Conservation (phyloP, 2,888 invertebrate genomes). For the Macrophya alboannulata region DNA sequence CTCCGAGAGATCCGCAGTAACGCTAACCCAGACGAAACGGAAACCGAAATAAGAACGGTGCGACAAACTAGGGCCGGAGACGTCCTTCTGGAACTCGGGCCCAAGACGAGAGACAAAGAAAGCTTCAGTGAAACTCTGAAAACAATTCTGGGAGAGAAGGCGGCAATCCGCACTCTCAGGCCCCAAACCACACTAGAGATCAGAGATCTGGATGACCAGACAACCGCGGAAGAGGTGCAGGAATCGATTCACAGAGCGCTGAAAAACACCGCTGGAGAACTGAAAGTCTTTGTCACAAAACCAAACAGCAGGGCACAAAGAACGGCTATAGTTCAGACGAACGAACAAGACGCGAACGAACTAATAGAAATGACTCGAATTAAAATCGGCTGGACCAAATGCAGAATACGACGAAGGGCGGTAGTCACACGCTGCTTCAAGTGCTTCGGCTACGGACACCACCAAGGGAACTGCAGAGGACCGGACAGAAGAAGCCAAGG, state of each 20-base stretch:
- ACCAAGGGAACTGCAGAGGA: too few species aligned
- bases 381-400: constrained; percentile 57
- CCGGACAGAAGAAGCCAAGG: too few species aligned
- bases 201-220: not conserved
- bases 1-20: too few species aligned
- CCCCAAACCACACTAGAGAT: not conserved
- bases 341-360: not conserved
- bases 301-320: not conserved
- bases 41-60: not conserved
- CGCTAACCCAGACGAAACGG: not conserved
- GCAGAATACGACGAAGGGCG: constrained; percentile 57
- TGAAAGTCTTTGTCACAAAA: not conserved
- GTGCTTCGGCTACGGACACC: too few species aligned
- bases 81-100: not conserved
- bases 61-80: too few species aligned
- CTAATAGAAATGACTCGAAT: not conserved
- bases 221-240: not conserved
- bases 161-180: not conserved
- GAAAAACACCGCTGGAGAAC: not conserved
- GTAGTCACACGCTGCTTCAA: constrained; percentile 48
- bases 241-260: not conserved
- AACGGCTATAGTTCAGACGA: not conserved
- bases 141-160: not conserved
- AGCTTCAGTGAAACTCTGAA: not conserved
- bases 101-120: not conserved